Base-by-base conservation (phyloP, 2,888 invertebrate genomes). In the Selenia dentaria region DNA sequence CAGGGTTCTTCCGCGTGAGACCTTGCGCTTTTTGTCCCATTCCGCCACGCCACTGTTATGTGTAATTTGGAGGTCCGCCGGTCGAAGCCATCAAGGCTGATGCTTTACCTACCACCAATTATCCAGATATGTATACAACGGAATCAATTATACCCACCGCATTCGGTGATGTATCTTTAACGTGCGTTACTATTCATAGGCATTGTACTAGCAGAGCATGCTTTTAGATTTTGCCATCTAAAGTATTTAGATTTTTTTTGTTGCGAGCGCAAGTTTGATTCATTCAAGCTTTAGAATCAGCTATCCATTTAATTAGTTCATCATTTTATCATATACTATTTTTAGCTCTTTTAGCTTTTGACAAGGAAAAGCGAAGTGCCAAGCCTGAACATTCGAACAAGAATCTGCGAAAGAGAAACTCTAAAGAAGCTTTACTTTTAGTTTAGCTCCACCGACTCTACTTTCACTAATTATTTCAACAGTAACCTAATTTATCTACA, bases 21-120 rank as follows among this genome's bases (percentile, higher is more conserved):
- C 79, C 75, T 79, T 76, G 77, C 57, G 63, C 65, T 72, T 80
- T 82, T 81, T 77, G 78, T 83, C 77, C 73, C 67, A 73, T 62
- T 78, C 69, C 68, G 79, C 76, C 71, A 78, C 77, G 78, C 79
- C 73, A 81, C 82, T 86, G 87, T 87, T 88, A 86, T 90, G 90
- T 89, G 89, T 90, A 87, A 85, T 89, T 90, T 89, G 83, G 85
- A 89, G 90, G 89, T 90, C 89, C 87, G 74, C 70, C 78, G 82
- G 85, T 87, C 83, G 77, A 77, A 74, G 70, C 72, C 69, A 59
- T 71, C 79, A 79, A 83, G 77, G 81, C 71, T 76, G 65, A 54
- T 44, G 54, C 41, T 72, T 64, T 52, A 61, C 64, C 64, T 64
- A 59, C 54, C 55, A 51, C 54, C 51, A 49, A 59, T 39, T 54